A percentile compares a stretch with the other conserved stretches of the same genome.
These are phyloP conservation scores for Semaprochilodus insignis DNA, from an alignment of 2,797 vertebrate species.

Conservation along the genomic window DNA sequence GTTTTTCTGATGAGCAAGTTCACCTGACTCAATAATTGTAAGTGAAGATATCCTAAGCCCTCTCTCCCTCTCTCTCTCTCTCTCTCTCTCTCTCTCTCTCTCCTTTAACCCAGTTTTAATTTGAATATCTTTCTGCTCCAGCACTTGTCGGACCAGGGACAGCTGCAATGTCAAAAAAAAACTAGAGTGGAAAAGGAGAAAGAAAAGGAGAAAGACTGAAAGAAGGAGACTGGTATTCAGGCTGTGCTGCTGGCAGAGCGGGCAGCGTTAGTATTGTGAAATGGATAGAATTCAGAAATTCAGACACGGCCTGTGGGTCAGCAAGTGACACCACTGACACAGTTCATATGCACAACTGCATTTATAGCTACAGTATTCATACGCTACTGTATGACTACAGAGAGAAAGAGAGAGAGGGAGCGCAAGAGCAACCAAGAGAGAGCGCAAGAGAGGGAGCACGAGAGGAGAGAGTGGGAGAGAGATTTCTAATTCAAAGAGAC, in stretches of 20 bases:
- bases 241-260: neutral
- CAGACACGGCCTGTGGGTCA: conserved; percentile 26
- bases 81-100: conserved; percentile 7
- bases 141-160: conserved; percentile 73
- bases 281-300: neutral
- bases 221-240: conserved; percentile 7
- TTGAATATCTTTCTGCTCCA: conserved; percentile 32
- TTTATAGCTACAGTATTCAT: conserved; percentile 17
- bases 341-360: conserved; percentile 10
- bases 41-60: neutral
- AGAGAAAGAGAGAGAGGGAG: neutral
- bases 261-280: neutral
- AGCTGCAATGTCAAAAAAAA: conserved; percentile 72
- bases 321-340: conserved; percentile 22
- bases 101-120: conserved; percentile 14
- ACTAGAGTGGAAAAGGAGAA: conserved; percentile 4
- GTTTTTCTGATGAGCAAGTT: conserved; percentile 45
- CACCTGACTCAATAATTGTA: conserved; percentile 23
- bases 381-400: neutral
- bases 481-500: conserved; percentile 96
- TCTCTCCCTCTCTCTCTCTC: neutral
- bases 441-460: neutral
- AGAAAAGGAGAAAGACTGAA: conserved; percentile 31
- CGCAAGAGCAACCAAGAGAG: neutral
- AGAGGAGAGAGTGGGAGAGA: conserved; percentile 74